Evolutionary conservation across 1,140 invertebrate genomes (phyloP).

Genomic region (Leptopilina boulardi): DNA sequence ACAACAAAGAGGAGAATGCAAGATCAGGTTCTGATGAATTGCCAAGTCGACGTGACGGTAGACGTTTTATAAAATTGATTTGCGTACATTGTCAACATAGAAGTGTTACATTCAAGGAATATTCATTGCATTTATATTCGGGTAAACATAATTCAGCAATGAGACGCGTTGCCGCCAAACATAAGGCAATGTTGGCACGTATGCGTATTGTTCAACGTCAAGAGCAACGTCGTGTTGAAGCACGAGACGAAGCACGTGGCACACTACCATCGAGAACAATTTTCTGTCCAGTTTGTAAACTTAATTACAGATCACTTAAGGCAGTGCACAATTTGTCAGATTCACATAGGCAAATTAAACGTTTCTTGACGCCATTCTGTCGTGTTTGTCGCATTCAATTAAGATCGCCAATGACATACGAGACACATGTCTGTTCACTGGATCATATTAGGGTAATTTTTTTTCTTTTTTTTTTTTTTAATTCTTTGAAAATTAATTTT

Average conservation of each 20-base stretch:
- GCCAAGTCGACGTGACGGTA: conserved; percentile 70
- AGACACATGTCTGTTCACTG: conserved; percentile 86
- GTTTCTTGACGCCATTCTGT: conserved; percentile 88
- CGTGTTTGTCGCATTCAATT: conserved; percentile 83
- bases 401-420: conserved; percentile 88
- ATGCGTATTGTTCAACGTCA: conserved; percentile 85
- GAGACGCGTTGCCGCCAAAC: conserved; percentile 82
- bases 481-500: not conserved
- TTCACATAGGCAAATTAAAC: conserved; percentile 87
- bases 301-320: conserved; percentile 87
- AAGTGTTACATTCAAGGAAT: conserved; percentile 84
- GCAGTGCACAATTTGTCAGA: conserved; percentile 85
- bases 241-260: conserved; percentile 81
- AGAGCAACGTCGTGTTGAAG: conserved; percentile 83
- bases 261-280: conserved; percentile 79
- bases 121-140: conserved; percentile 83
- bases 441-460: conserved; percentile 84
- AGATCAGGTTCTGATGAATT: conserved; percentile 66
- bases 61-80: conserved; percentile 81
- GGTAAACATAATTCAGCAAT: conserved; percentile 83
- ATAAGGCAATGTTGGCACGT: conserved; percentile 82
- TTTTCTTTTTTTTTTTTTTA: not conserved
- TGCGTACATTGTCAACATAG: conserved; percentile 86
- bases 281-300: conserved; percentile 86
- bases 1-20: conserved; percentile 64